Base-by-base conservation (phyloP, 2,113 vertebrate species). In the Orycteropus afer region DNA sequence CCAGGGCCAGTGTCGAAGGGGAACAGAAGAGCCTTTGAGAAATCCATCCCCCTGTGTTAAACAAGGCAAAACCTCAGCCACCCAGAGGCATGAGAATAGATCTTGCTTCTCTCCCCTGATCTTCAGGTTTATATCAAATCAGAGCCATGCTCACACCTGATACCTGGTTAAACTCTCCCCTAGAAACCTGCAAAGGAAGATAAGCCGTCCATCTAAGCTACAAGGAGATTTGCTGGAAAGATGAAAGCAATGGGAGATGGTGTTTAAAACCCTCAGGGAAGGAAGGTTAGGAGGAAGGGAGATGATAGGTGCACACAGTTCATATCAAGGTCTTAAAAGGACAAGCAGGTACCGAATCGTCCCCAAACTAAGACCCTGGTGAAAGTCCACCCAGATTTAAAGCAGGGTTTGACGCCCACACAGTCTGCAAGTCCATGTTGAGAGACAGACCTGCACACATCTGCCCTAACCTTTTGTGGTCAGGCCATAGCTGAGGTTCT, bases 11-110 rank as follows among this genome's bases (percentile, higher is more conserved):
- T 61, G 23, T 40, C 40, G 88, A 96, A 90, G 57, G 80, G 82
- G 77, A 97, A 97, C 96, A 97, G 96, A 94, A 89, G 94, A 92
- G 86, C 59, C 90, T 97, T 96, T 97, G 89, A 97, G 90, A 96
- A 97, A 93, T 67, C 90, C 51, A 42, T 89, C 89, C 88, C 94
- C 78, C 53, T 40, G 25, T 88, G 92, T 85, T n/a, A 77, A 95
- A 88, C 86, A 93, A 89, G 88, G 91, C 59, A 86, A 84, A 96
- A 92, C 59, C 90, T 89, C 88, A 32, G 27, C 69, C 73, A 61
- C 89, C 88, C 86, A 53, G 93, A 88, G 77, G 95, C 92, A 67
- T 1, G 18, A 93, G 82, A 95, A 93, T 65, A 55, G 94, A 57
- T 69, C 45, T 49, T 47, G 69, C 85, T 94, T 95, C 80, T 86